Evolutionary conservation across 2,797 vertebrate species (phyloP), one percentile per base, ranked within the genome.

Genomic region (Phoxinus dragarum): DNA sequence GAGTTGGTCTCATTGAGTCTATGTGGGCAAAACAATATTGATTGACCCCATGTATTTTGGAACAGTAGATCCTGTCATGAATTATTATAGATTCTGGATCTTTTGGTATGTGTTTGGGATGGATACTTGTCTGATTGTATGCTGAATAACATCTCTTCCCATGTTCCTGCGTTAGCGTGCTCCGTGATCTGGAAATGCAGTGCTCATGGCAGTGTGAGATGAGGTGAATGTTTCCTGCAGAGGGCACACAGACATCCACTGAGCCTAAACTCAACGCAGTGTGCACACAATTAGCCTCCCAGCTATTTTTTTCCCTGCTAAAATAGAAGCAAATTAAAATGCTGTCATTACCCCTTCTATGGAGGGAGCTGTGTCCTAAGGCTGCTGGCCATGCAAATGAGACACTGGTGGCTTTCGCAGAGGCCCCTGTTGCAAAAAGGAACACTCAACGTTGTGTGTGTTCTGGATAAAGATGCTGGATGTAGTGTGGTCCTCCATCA

Each of bases 241-340:
- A 86, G 87, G 86, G 84, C 86, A 85, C 54, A 66, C 49, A 80
- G 84, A 83, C 84, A 80, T 88, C 84, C 74, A 42, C 80, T 82
- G 79, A 78, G 83, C 83, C 71, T 71, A 66, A 80, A 74, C 56
- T 80, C 77, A 80, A 71, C 31, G 78, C 76, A 52, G 44, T 81
- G 81, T 69, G 85, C 80, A 86, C 54, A 84, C 72, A 81, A 86
- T 86, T 85, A 84, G 84, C 72, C 88, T 89, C 68, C 73, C 79
- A 89, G 86, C 86, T 81, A 82, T 87, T 86, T 85, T 84, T 72
- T 84, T 40, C 47, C 68, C 54, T 80, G 49, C 52, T 80, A 84
- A 86, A 89, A 87, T 86, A 86, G 86, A 82, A 87, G 76, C 84
- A 89, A 86, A 89, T 87, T 84, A 89, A 89, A 87, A 86, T 79